Conservation (phyloP, 2,113 vertebrate species). For the Dissostichus mawsoni region DNA sequence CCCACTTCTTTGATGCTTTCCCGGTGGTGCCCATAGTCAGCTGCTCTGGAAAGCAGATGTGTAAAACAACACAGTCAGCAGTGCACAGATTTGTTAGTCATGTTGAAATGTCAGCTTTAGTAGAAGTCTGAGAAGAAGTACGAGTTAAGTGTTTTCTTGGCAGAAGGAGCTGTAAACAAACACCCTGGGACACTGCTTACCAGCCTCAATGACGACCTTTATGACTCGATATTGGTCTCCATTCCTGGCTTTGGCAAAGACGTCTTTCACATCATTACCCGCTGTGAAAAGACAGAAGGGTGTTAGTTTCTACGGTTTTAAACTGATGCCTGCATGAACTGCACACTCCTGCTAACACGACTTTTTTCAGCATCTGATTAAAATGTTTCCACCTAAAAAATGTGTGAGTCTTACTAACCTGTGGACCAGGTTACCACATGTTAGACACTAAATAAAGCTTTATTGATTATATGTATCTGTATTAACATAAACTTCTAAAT, state of each 20-base stretch:
- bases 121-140: constrained; percentile 1
- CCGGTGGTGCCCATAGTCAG: constrained; percentile 88
- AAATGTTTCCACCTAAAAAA: neutral
- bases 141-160: neutral
- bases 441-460: neutral
- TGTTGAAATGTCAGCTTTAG: neutral
- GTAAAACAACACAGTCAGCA: constrained; percentile 22
- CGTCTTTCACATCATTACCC: constrained; percentile 90
- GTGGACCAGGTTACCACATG: constrained; percentile 3
- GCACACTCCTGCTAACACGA: neutral
- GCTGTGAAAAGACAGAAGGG: constrained; percentile 78
- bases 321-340: neutral
- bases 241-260: constrained; percentile 91
- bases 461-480: neutral
- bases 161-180: constrained; percentile 16
- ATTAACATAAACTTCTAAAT: neutral
- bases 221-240: constrained; percentile 91
- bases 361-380: neutral
- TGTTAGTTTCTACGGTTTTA: constrained; percentile 1
- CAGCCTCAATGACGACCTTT: constrained; percentile 94
- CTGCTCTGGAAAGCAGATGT: constrained; percentile 86
- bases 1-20: constrained; percentile 88
- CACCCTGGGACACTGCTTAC: constrained; percentile 77
- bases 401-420: neutral
- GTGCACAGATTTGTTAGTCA: constrained; percentile 8